Evolutionary conservation across 1,140 invertebrate genomes (phyloP), one percentile per base, ranked within the genome.

Genomic region (Heliconius hewitsoni): DNA sequence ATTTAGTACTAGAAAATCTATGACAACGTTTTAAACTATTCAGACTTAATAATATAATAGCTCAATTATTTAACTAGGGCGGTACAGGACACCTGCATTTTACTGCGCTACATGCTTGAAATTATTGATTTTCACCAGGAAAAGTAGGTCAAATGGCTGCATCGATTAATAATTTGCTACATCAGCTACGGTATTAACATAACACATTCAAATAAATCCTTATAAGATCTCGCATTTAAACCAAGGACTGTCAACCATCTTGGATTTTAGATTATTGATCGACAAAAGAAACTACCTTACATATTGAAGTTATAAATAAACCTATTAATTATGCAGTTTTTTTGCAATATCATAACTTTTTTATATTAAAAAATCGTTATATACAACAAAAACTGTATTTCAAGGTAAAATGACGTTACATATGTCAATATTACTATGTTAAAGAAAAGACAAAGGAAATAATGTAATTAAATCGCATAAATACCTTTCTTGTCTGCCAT

Each of bases 401-500:
- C 84, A 87, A 89, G 82, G 85, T 79, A 81, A 76, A 84, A 90
- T 92, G 91, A 91, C 90, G 90, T 93, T 93, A 93, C 91, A 89
- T 87, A 93, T 93, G 92, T 91, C 91, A 93, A 88, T 83, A 84
- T 84, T 85, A 52, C 78, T 74, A 81, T 84, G 82, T 78, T 82
- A 86, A 83, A 88, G 78, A 87, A 86, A 88, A 87, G 90, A 92
- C 92, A 90, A 92, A 92, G 92, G 89, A 89, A 88, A 89, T 83
- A 86, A 86, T 57, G 82, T 84, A 89, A 86, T 87, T 80, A 84
- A 90, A 91, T 80, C 76, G 86, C 79, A 91, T 93, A 92, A 92
- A 93, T 93, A 94, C 92, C 92, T 93, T 93, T 93, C 84, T 93
- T 94, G 86, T 94, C 92, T 85, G 92, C 91, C 92, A 94, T 94